phyloP scores from a whole-genome alignment of 2,888 invertebrate genomes.

The Silvanus unidentatus region DNA sequence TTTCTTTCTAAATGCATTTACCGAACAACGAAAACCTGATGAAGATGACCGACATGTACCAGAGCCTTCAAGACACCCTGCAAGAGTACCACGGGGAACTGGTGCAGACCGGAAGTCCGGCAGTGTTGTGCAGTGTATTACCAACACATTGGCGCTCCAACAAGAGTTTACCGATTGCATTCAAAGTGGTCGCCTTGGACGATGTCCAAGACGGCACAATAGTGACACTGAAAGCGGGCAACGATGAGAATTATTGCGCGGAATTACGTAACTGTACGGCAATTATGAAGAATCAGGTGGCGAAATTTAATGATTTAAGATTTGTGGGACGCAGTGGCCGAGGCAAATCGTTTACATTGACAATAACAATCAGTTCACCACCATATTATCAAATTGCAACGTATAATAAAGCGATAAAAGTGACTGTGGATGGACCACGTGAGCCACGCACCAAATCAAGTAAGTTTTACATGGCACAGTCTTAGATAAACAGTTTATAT shows the following conservation, averaged over 20 bases:
- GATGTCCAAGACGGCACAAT: conserved; percentile 92
- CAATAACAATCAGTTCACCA: conserved; percentile 82
- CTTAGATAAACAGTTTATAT: conserved; percentile 11
- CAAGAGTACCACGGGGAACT: conserved; percentile 89
- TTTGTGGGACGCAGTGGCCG: conserved; percentile 97
- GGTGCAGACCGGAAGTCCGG: conserved; percentile 91
- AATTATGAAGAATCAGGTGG: conserved; percentile 95
- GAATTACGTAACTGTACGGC: conserved; percentile 91
- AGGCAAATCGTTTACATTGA: conserved; percentile 92
- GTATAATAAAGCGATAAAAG: conserved; percentile 96
- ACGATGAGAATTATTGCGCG: conserved; percentile 96
- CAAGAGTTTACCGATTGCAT: conserved; percentile 93
- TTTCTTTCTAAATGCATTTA: conserved; percentile 56
- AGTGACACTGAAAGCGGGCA: conserved; percentile 91
- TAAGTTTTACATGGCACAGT: conserved; percentile 40
- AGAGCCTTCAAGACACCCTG: conserved; percentile 70
- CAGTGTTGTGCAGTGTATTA: conserved; percentile 87
- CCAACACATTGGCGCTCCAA: conserved; percentile 97
- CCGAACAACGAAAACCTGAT: conserved; percentile 53
- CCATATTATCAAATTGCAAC: conserved; percentile 80
- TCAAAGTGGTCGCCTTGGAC: conserved; percentile 90
- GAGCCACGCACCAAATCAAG: conserved; percentile 96
- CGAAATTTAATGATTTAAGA: conserved; percentile 96
- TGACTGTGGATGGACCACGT: conserved; percentile 97
- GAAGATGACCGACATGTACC: conserved; percentile 68